Base-by-base conservation (phyloP, 2,113 vertebrate genomes). In the Apaloderma vittatum region DNA sequence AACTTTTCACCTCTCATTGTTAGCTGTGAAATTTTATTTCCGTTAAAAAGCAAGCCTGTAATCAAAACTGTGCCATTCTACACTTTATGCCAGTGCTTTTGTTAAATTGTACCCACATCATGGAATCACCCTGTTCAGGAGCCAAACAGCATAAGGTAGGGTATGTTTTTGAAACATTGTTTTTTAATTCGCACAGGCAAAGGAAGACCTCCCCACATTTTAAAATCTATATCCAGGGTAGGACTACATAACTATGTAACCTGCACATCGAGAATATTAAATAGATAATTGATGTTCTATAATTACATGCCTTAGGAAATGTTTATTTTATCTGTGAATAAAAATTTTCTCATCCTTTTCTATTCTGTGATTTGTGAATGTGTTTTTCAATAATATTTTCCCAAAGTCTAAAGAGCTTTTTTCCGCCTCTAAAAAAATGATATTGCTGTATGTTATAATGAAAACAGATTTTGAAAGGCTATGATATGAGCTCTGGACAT, bases 1-100 rank as follows among this genome's bases (percentile, higher is more conserved):
- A 99, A 99, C 99, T 99, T 99, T 99, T 99, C 99, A 99, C 99
- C 99, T 99, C 98, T 99, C 98, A 98, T 98, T 98, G 98, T 98
- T 98, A 98, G 98, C 98, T 98, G 98, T 98, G 98, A 98, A 98
- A 98, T 98, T 98, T 98, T 98, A 98, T 98, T 98, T 98, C 98
- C 98, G 98, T 98, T 98, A 97, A 98, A 98, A 98, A 98, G 97
- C 98, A 98, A 98, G 98, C 98, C 98, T 98, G 98, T 98, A 98
- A 98, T 98, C 98, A 98, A 98, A 98, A 98, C 98, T 98, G 98
- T 98, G 96, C 98, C 97, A 97, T 98, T 98, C 98, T 96, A 97
- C 96, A 97, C 98, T 98, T 98, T 98, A 96, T 98, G 98, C 98
- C 98, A 96, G 97, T 92, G 97, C 97, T 98, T 98, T 98, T 98